Conservation (phyloP, 2,113 vertebrate genomes). For the Phylloscopus trochiloides region DNA sequence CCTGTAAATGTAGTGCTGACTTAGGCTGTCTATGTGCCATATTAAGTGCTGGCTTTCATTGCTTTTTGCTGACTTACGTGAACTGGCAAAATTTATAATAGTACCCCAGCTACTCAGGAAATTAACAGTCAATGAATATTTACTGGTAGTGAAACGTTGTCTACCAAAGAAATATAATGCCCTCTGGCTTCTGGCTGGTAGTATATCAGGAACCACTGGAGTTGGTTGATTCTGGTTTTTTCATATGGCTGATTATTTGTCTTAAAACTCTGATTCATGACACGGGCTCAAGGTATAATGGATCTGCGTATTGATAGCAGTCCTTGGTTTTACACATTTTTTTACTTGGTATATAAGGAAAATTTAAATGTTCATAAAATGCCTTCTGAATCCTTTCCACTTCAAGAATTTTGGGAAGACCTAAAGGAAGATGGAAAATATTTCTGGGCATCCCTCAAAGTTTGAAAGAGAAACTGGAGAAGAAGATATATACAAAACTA, state of each 20-base stretch:
- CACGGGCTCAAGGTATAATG: not conserved
- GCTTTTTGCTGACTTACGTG: constrained; percentile 16
- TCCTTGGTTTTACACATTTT: not conserved
- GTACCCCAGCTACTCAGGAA: constrained; percentile 20
- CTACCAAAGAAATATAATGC: constrained; percentile 20
- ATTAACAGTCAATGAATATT: constrained; percentile 51
- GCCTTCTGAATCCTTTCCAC: not conserved
- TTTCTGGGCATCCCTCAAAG: not conserved
- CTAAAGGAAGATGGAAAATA: not conserved
- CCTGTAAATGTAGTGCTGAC: not conserved
- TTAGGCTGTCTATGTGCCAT: not conserved
- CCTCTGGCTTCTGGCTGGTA: not conserved
- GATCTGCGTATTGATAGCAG: not conserved
- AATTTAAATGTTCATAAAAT: not conserved
- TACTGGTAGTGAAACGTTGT: constrained; percentile 15
- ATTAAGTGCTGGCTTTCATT: not conserved
- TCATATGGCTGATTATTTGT: not conserved
- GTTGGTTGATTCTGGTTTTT: not conserved
- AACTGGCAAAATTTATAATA: constrained; percentile 28
- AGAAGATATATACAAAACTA: not conserved
- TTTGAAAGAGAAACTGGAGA: not conserved
- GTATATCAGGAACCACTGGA: not conserved
- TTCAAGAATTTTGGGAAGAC: not conserved
- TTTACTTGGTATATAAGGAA: not conserved
- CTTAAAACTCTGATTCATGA: not conserved